Percentiles rank a stretch among this genome's conserved stretches.
These are phyloP conservation scores for Diogma glabrata DNA, from an alignment of 2,888 invertebrate species.

Conservation along the genomic window DNA sequence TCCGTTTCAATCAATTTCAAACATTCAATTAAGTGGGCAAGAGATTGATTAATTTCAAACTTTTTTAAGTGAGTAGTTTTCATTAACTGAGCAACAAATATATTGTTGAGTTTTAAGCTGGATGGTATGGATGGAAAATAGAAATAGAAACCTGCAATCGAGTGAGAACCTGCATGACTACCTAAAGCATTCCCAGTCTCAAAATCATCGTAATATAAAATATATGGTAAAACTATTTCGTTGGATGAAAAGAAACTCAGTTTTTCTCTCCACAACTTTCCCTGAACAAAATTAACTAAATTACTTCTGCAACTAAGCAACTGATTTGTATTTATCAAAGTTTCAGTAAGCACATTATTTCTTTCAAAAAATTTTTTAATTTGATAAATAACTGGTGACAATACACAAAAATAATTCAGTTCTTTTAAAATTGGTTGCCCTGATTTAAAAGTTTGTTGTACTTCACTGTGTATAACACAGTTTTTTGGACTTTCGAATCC, in stretches of 20 bases:
- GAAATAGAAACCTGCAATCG: neutral
- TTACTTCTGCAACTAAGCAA: neutral
- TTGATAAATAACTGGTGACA: neutral
- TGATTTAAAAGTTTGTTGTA: neutral
- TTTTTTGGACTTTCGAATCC: neutral
- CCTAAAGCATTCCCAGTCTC: no score
- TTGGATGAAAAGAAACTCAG: neutral
- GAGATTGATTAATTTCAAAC: neutral
- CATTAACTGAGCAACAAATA: slow-evolving; percentile 1
- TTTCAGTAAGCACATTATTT: neutral
- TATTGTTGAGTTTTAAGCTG: neutral
- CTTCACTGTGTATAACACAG: neutral
- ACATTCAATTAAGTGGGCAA: neutral
- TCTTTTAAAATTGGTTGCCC: neutral
- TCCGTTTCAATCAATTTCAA: neutral
- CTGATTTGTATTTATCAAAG: neutral
- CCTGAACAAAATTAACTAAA: neutral
- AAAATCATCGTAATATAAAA: slow-evolving; percentile 1
- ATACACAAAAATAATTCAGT: neutral
- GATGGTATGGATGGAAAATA: neutral
- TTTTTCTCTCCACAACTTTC: slow-evolving; percentile 1
- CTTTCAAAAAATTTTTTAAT: neutral
- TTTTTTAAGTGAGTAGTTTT: neutral
- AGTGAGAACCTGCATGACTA: neutral
- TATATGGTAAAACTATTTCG: neutral